A percentile compares a stretch with the other conserved stretches of the same genome.
phyloP scores from a whole-genome alignment of 1,140 invertebrate species.

The Brachionus koreanus region DNA sequence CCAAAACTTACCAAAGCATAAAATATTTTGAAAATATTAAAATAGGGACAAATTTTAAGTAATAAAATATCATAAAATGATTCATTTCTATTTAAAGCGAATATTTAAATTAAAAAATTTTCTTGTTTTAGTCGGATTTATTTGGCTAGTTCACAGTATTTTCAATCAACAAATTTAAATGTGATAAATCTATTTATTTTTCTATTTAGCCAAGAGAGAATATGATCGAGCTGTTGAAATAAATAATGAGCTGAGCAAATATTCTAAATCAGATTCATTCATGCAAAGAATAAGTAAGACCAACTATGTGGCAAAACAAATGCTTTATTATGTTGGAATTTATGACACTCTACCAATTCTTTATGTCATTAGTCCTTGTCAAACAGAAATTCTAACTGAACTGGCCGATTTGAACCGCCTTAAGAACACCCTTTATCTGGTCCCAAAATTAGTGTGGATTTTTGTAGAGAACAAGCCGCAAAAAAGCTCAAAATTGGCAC shows the following conservation, averaged over 20 bases:
- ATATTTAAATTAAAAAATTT: neutral
- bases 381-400: neutral
- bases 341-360: neutral
- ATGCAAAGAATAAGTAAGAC: neutral
- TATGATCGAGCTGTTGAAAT: neutral
- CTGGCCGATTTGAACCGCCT: neutral
- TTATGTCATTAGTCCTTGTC: neutral
- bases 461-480: neutral
- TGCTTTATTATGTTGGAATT: neutral
- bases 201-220: neutral
- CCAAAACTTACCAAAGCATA: too few relatives aligned
- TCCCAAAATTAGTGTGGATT: slow-evolving; percentile 17
- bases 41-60: too few relatives aligned
- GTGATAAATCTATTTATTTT: too few relatives aligned
- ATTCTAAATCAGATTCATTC: neutral
- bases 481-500: neutral
- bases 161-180: too few relatives aligned
- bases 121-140: neutral
- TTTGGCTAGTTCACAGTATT: neutral
- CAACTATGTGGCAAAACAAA: neutral
- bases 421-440: neutral
- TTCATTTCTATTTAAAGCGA: neutral
- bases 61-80: too few relatives aligned
- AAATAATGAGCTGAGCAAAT: neutral
- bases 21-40: too few relatives aligned